Evolutionary conservation across 2,888 invertebrate genomes (phyloP), one percentile per base, ranked within the genome.

Genomic region (Spisula subtruncata): DNA sequence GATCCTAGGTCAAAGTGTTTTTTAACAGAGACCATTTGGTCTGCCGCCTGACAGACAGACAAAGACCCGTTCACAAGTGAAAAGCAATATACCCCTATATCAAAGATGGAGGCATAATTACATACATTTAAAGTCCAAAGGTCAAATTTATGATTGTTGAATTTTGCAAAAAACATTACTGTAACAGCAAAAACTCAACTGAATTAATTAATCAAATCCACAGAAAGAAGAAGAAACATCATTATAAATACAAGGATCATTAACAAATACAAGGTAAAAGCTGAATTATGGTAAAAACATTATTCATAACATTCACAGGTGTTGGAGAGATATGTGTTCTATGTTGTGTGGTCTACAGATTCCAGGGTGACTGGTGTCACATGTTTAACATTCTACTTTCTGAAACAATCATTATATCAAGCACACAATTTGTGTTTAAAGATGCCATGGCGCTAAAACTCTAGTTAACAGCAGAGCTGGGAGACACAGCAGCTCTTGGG

Each of bases 161-260:
- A 10, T 51, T 51, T 51, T n/a, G 8, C 4, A 25, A 25, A 4
- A n/a, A 10, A 4, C 25, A 25, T 25, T 25, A 8, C 60, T 4
- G 60, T n/a, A n/a, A 8, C 60, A n/a, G 60, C 60, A 66, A 5
- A 51, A 25, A n/a, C 25, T 66, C 60, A 66, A 66, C 20, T n/a
- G 25, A 66, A 66, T 66, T 25, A 66, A 66, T 66, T 66, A 66
- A 66, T 25, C 60, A 66, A 66, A 66, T 25, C 8, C 25, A 25
- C 25, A 66, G 60, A 25, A 25, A 66, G 10, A n/a, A 25, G 4
- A 8, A 20, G 25, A 66, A 66, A 66, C 60, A n/a, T 66, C n/a
- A 66, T 66, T 12, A 66, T 25, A 66, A 66, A 66, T 66, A 66
- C 10, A 66, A 66, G 25, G 25, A 66, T 66, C 60, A 66, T 66